Conservation (phyloP, 2,888 invertebrate species). For the Cosmorhoe ocellata region DNA sequence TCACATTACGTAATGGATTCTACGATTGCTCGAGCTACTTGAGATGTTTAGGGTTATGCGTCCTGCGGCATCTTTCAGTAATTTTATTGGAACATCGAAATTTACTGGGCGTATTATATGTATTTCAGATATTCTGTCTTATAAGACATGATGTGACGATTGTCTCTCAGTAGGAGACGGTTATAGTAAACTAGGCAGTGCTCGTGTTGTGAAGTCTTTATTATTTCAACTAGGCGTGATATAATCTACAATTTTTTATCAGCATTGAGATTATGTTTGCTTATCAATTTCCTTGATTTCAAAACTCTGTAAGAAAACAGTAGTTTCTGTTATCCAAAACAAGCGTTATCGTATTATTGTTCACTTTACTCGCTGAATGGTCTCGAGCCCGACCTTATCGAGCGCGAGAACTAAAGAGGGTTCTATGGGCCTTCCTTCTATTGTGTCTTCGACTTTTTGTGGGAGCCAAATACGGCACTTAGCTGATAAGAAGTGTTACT, state of each 20-base stretch:
- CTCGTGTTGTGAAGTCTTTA: background rate
- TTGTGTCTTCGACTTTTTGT: constrained; percentile 41
- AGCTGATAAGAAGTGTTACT: constrained; percentile 26
- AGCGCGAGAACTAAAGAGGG: constrained; percentile 44
- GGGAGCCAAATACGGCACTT: constrained; percentile 36
- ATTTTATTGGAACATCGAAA: constrained; percentile 40
- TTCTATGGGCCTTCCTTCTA: constrained; percentile 44
- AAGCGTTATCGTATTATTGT: constrained; percentile 48
- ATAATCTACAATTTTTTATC: background rate
- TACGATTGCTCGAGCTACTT: constrained; percentile 42
- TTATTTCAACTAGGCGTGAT: no score
- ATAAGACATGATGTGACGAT: constrained; percentile 1
- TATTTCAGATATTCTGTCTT: background rate
- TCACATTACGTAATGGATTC: constrained; percentile 59
- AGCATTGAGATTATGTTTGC: background rate
- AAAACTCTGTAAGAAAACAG: constrained; percentile 6
- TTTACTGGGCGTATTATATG: constrained; percentile 23
- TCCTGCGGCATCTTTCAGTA: constrained; percentile 30
- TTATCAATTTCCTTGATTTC: background rate
- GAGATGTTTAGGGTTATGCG: constrained; percentile 38
- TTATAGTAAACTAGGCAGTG: no score
- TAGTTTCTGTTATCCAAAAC: constrained; percentile 40
- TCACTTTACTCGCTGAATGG: constrained; percentile 49
- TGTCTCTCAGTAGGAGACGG: background rate
- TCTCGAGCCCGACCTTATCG: constrained; percentile 41